Conservation (phyloP, 2,113 vertebrate genomes). For the Isichthys henryi region DNA sequence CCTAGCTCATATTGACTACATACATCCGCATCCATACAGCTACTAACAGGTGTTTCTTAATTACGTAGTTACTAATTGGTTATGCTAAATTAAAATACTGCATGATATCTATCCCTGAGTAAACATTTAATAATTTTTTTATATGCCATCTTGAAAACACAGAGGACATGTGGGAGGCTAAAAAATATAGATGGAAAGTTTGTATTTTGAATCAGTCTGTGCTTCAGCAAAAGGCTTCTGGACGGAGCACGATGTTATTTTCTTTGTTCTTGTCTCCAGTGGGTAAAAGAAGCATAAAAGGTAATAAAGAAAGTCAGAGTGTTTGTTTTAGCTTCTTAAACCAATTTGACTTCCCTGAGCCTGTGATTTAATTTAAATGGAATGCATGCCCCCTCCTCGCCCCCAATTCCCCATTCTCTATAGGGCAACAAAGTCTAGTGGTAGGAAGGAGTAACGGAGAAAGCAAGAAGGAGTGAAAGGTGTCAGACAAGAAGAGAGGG, state of each 20-base stretch:
- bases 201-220: not conserved
- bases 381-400: not conserved
- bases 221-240: not conserved
- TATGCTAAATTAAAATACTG: not conserved
- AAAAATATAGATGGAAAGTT: not conserved
- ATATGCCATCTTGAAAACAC: not conserved
- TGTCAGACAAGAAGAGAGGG: constrained; percentile 28
- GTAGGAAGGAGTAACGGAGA: constrained; percentile 16
- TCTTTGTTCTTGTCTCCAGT: not conserved
- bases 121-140: not conserved
- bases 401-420: not conserved
- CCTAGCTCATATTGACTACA: not conserved
- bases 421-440: not conserved
- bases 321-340: not conserved
- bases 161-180: not conserved
- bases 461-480: constrained; percentile 32
- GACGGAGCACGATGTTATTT: not conserved
- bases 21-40: not conserved
- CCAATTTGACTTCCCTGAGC: constrained; percentile 1
- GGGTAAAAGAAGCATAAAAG: not conserved
- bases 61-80: too few relatives aligned
- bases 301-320: not conserved
- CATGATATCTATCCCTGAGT: not conserved
- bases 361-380: not conserved
- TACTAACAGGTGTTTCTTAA: not conserved